phyloP scores from a whole-genome alignment of 1,140 invertebrate genomes.

The Drosophila ambigua region DNA sequence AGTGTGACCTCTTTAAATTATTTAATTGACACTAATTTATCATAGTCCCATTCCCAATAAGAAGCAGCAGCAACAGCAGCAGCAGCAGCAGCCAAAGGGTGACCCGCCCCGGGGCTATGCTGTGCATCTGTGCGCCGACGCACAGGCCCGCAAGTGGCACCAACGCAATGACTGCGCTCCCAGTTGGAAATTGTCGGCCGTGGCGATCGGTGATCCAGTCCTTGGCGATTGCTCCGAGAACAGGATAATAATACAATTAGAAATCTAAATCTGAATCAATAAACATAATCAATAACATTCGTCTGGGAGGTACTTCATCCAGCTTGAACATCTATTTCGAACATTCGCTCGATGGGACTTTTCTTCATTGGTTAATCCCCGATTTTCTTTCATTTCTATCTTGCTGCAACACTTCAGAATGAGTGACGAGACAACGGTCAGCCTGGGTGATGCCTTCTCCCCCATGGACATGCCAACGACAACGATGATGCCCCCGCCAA shows the following conservation, averaged over 20 bases:
- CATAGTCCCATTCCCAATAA: conserved; percentile 34
- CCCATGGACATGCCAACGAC: conserved; percentile 36
- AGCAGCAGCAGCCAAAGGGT: conserved; percentile 16
- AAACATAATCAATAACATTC: background rate
- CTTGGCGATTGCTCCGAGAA: conserved; percentile 2
- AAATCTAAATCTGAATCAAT: too few species aligned
- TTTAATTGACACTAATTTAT: conserved; percentile 84
- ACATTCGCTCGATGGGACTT: too few species aligned
- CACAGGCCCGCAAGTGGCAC: conserved; percentile 16
- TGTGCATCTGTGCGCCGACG: background rate
- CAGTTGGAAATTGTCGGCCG: conserved; percentile 63
- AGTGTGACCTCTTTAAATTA: conserved; percentile 82
- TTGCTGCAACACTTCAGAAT: conserved; percentile 31
- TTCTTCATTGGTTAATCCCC: background rate
- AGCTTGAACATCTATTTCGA: too few species aligned
- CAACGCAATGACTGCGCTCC: conserved; percentile 5
- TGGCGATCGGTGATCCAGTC: conserved; percentile 46
- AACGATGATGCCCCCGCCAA: conserved; percentile 25
- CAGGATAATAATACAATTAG: conserved; percentile 22
- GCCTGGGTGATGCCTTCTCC: conserved; percentile 26
- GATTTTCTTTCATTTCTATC: background rate
- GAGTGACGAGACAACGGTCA: conserved; percentile 57
- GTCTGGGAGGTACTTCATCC: too few species aligned
- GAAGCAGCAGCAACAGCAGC: conserved; percentile 12
- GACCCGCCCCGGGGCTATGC: conserved; percentile 11